A percentile compares a stretch with the other conserved stretches of the same genome.
These are phyloP conservation scores for Arctocebus calabarensis DNA, from an alignment of 2,797 vertebrate genomes.

Conservation along the genomic window DNA sequence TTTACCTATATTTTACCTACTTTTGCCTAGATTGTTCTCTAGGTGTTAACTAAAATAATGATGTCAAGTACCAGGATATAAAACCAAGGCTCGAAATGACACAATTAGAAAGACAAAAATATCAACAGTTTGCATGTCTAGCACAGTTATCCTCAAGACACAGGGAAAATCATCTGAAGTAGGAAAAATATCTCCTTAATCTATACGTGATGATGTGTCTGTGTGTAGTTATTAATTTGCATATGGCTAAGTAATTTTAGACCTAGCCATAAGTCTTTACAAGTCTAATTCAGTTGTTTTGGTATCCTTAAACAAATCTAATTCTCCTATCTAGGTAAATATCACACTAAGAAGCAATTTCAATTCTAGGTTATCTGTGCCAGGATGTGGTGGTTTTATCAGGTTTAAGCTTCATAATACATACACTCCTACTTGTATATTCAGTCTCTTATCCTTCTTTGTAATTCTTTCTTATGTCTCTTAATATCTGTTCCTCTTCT, in stretches of 20 bases:
- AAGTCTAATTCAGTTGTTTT: slow-evolving; percentile 65
- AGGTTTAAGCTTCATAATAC: slow-evolving; percentile 17
- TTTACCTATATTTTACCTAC: background rate
- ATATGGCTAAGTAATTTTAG: slow-evolving; percentile 67
- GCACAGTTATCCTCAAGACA: background rate
- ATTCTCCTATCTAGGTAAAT: slow-evolving; percentile 74
- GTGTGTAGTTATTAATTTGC: slow-evolving; percentile 65
- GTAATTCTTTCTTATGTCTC: slow-evolving; percentile 23
- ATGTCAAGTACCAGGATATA: background rate
- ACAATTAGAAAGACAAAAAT: background rate
- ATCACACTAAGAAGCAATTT: slow-evolving; percentile 54
- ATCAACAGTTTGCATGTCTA: background rate
- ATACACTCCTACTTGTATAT: background rate
- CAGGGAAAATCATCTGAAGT: background rate
- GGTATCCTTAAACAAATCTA: slow-evolving; percentile 70
- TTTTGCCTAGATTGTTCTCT: background rate
- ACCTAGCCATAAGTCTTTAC: slow-evolving; percentile 62
- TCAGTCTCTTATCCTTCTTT: background rate
- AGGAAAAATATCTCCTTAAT: background rate
- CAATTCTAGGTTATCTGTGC: slow-evolving; percentile 45
- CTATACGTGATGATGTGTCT: slow-evolving; percentile 30
- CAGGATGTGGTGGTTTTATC: slow-evolving; percentile 53
- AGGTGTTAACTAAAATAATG: background rate
- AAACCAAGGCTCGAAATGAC: background rate
- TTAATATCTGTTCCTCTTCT: slow-evolving; percentile 54